Conservation (phyloP, 2,797 vertebrate genomes). For the Dermochelys coriacea region DNA sequence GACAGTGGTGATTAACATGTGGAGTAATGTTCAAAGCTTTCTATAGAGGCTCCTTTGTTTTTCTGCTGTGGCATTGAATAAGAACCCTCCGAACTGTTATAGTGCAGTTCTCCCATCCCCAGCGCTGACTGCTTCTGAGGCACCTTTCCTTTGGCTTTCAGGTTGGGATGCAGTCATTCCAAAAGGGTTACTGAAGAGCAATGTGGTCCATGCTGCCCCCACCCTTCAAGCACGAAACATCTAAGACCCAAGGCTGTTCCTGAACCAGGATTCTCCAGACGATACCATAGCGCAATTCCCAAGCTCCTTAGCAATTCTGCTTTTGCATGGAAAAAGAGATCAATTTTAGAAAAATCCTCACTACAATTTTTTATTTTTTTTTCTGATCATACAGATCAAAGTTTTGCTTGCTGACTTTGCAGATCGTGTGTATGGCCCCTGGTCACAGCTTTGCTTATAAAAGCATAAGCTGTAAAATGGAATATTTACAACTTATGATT, state of each 20-base stretch:
- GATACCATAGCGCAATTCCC: not conserved
- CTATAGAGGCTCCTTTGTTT: not conserved
- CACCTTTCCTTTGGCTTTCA: not conserved
- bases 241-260: not conserved
- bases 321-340: not conserved
- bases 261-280: not conserved
- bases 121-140: not conserved
- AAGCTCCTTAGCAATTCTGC: not conserved
- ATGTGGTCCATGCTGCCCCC: not conserved
- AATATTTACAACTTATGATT: slow-evolving; percentile 65
- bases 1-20: not conserved
- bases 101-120: not conserved
- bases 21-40: not conserved
- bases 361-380: slow-evolving; percentile 28
- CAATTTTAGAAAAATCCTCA: slow-evolving; percentile 36
- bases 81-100: not conserved
- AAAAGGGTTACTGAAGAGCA: not conserved
- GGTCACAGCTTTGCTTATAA: slow-evolving; percentile 63
- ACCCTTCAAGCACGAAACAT: not conserved
- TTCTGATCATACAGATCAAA: slow-evolving; percentile 38
- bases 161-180: not conserved
- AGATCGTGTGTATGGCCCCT: slow-evolving; percentile 50
- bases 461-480: slow-evolving; percentile 47
- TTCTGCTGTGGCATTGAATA: not conserved
- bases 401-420: slow-evolving; percentile 41